Conservation (phyloP, 2,888 invertebrate genomes). For the Steinernema scapterisci region DNA sequence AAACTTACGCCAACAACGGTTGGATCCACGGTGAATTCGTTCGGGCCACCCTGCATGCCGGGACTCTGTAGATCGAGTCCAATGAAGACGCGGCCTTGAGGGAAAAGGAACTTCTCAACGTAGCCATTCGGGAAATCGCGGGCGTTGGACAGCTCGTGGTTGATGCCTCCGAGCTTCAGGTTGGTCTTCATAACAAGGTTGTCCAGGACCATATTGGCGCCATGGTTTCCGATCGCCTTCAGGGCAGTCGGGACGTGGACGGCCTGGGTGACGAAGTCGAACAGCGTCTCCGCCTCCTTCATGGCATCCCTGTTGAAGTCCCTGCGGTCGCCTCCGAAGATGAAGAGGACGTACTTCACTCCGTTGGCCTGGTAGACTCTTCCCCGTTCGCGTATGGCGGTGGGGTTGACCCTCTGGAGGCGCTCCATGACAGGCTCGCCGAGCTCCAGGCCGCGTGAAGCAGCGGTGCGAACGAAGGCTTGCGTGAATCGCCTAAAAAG, state of each 20-base stretch:
- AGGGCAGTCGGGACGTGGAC: not conserved
- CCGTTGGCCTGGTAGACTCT: not conserved
- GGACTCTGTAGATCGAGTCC: conserved; percentile 15
- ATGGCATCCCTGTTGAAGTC: not conserved
- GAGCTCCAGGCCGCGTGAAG: not conserved
- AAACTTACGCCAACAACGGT: conserved; percentile 14
- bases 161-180: conserved; percentile 4
- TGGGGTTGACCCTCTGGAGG: not conserved
- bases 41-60: not conserved
- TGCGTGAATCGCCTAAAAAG: not conserved
- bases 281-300: conserved; percentile 18
- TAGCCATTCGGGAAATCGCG: not conserved
- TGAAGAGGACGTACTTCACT: conserved; percentile 9
- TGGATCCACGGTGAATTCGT: conserved; percentile 11
- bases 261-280: not conserved
- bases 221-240: not conserved
- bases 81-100: not conserved
- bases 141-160: not conserved
- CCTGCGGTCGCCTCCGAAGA: not conserved
- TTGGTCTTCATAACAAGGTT: conserved; percentile 16
- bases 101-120: not conserved
- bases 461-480: not conserved
- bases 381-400: not conserved
- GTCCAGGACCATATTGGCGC: not conserved
- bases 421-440: not conserved